Evolutionary conservation across 30 jellyfish, hydroid and myxozoan genomes (phyloP), one percentile per base, ranked within the genome.

Genomic region (Hydractinia echinata): DNA sequence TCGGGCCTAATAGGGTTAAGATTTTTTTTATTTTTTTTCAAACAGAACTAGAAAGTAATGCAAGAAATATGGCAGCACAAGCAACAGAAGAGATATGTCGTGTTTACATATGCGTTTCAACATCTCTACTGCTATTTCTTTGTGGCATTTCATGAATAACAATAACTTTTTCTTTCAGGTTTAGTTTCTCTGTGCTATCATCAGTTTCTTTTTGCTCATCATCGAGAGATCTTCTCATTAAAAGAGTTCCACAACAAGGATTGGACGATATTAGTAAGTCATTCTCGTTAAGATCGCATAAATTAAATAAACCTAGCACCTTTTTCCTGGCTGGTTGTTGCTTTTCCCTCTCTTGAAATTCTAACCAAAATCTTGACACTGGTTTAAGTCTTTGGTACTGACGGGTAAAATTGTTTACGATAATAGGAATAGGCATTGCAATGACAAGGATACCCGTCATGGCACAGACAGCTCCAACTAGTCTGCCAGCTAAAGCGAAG

Each of bases 391-490:
- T 50, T 49, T 89, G 88, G 77, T 93, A 93, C 71, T 93, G 99
- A 77, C 91, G 78, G 20, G 99, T 93, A 53, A 93, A 93, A 66
- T 93, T 93, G 74, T 93, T 93, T 14, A 93, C 99, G 8, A 93
- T 93, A 67, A 93, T 93, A 0, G 99, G 99, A 66, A 93, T 93
- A 4, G 99, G 99, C 95, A 93, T 84, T 7, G 99, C 99, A 7
- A 93, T 93, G 7, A 93, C 99, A 48, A 93, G 93, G 50, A 93
- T 93, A 2, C 99, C 99, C 39, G 96, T 87, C 99, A 93, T 93
- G 16, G 99, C 99, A 61, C 96, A 88, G 0, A 88, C 96, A 18
- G 99, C 99, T 13, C 99, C 99, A 54, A 93, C 96, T 74, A 93
- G 16, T 60, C 90, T 78, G 18, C 99, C 99, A 73, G 86, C 99